Conservation (phyloP, 2,113 vertebrate species). For the human region DNA sequence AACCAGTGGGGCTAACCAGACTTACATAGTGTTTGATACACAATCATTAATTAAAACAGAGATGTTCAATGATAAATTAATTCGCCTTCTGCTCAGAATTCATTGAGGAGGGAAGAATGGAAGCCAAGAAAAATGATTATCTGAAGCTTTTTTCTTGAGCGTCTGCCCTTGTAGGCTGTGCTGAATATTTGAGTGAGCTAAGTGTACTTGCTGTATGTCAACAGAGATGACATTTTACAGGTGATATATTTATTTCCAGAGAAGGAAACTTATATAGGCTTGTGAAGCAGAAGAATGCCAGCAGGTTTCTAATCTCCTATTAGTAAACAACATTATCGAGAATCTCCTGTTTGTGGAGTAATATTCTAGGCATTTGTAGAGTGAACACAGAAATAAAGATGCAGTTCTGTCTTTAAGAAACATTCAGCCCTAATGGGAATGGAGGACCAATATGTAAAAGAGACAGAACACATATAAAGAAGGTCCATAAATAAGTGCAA, state of each 20-base stretch:
- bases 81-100: constrained; percentile 48
- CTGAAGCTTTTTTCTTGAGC: neutral
- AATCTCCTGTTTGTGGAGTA: neutral
- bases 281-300: constrained; percentile 18
- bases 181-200: constrained; percentile 26
- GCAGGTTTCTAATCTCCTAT: neutral
- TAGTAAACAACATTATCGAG: constrained; percentile 10
- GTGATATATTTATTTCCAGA: constrained; percentile 23
- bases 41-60: constrained; percentile 51
- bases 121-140: constrained; percentile 14
- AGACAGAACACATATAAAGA: neutral
- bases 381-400: constrained; percentile 23
- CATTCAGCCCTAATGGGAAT: constrained; percentile 1
- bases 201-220: neutral
- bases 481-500: neutral
- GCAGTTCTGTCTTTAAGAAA: constrained; percentile 15
- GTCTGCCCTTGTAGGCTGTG: neutral
- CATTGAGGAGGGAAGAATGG: neutral
- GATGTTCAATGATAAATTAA: constrained; percentile 29
- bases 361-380: neutral
- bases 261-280: neutral
- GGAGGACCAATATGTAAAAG: neutral
- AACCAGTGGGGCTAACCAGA: neutral
- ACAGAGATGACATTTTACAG: constrained; percentile 31
- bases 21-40: neutral